Percentiles rank a stretch among this genome's conserved stretches.
These are phyloP conservation scores for Apotomis betuletana DNA, from an alignment of 2,888 invertebrate genomes.

Conservation along the genomic window DNA sequence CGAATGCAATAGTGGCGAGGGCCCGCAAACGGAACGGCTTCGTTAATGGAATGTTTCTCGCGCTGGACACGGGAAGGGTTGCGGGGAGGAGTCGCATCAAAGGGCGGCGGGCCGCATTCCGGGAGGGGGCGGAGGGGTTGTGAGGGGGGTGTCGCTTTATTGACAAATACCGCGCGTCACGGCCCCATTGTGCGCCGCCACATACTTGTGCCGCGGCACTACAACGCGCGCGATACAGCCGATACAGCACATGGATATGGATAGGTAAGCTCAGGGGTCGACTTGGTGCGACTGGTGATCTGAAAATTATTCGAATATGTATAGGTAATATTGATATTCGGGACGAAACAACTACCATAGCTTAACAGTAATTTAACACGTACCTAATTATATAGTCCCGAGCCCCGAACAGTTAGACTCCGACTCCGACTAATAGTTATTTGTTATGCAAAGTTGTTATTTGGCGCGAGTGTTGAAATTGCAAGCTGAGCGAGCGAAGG, in stretches of 20 bases:
- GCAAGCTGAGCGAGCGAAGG: too few species aligned
- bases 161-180: slow-evolving; percentile 44
- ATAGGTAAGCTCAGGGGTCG: neutral
- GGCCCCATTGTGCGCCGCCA: slow-evolving; percentile 33
- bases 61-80: slow-evolving; percentile 35
- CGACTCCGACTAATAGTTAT: too few species aligned
- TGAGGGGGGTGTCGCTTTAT: slow-evolving; percentile 34
- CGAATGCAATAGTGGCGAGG: slow-evolving; percentile 12
- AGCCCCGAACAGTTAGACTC: too few species aligned
- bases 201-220: slow-evolving; percentile 18
- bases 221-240: neutral
- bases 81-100: slow-evolving; percentile 31
- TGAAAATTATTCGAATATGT: too few species aligned
- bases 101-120: slow-evolving; percentile 34
- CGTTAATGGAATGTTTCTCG: slow-evolving; percentile 32
- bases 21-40: too few species aligned
- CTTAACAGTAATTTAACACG: too few species aligned
- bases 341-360: too few species aligned
- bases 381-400: too few species aligned
- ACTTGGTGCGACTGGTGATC: too few species aligned
- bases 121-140: slow-evolving; percentile 10
- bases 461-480: too few species aligned
- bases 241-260: neutral
- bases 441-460: too few species aligned
- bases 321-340: too few species aligned